Conservation (phyloP, 2,113 vertebrate genomes). For the Geococcyx californianus region DNA sequence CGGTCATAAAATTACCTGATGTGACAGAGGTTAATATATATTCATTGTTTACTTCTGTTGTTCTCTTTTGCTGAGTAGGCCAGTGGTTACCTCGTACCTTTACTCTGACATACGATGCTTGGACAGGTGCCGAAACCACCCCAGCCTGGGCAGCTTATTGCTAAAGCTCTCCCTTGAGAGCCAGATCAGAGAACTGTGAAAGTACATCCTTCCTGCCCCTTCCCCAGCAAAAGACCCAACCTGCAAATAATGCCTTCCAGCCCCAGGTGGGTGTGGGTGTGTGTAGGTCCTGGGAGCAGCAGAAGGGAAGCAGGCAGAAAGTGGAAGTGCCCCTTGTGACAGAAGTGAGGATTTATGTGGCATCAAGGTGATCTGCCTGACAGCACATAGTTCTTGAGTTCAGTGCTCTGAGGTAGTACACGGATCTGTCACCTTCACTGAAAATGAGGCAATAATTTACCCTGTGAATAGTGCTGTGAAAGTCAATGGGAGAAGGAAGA, state of each 20-base stretch:
- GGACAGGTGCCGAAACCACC: not conserved
- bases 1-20: not conserved
- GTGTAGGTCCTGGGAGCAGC: fast-evolving
- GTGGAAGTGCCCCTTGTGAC: not conserved
- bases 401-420: not conserved
- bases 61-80: not conserved
- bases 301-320: not conserved
- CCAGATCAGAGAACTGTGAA: fast-evolving
- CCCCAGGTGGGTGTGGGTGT: not conserved
- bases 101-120: not conserved
- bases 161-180: not conserved
- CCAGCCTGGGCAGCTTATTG: not conserved
- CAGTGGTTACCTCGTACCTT: not conserved
- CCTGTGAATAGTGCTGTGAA: not conserved
- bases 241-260: not conserved
- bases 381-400: not conserved
- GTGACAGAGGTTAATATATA: not conserved
- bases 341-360: not conserved
- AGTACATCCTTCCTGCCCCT: too few relatives aligned
- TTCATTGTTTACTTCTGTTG: not conserved
- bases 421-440: not conserved
- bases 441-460: not conserved
- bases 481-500: not conserved
- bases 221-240: not conserved
- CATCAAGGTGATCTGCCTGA: not conserved